Base-by-base conservation (phyloP, 2,797 vertebrate species). In the Acestrorhynchus altus region DNA sequence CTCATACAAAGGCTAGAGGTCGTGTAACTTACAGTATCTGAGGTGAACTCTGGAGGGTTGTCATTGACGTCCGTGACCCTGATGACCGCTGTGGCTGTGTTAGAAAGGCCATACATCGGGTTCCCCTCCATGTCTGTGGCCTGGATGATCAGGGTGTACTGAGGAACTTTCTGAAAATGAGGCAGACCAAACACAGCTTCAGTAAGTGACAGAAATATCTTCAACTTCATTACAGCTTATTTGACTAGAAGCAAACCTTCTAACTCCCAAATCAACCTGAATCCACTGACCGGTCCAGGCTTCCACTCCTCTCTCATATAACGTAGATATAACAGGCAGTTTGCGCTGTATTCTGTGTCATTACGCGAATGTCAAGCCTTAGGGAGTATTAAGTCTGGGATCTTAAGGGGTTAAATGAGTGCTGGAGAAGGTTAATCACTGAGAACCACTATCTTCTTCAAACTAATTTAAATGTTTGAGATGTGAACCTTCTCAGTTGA, bases 81-180 rank as follows among this genome's bases (percentile, higher is more conserved):
- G 91, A 99, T 98, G 91, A 98, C 88, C 71, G 98, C 98, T 0
- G 97, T 99, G 85, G 97, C 97, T 1, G 97, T 99, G 93, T 99
- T 99, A 68, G 97, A 98, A 85, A 99, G 96, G 86, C 98, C 97
- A 0, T 98, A 99, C 87, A 95, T 96, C 78, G 95, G 95, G 83
- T 96, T 98, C 84, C 98, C 98, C 90, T 99, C 98, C 94, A 98
- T 99, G 91, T 99, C 98, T 11, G 97, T 99, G 86, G 98, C 98
- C 92, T 99, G 97, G 93, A 99, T 98, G 92, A 99, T 99, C 93
- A 99, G 92, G 0, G 96, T 99, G 91, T 99, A 99, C 90, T 98
- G 96, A 85, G 96, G 95, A 83, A 99, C 98, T 98, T 98, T 99
- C 98, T 99, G 87, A 24, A 26, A 56, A 9, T 20, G 22, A 1